Evolutionary conservation across 2,888 invertebrate genomes (phyloP).

Genomic region (Arge pagana): DNA sequence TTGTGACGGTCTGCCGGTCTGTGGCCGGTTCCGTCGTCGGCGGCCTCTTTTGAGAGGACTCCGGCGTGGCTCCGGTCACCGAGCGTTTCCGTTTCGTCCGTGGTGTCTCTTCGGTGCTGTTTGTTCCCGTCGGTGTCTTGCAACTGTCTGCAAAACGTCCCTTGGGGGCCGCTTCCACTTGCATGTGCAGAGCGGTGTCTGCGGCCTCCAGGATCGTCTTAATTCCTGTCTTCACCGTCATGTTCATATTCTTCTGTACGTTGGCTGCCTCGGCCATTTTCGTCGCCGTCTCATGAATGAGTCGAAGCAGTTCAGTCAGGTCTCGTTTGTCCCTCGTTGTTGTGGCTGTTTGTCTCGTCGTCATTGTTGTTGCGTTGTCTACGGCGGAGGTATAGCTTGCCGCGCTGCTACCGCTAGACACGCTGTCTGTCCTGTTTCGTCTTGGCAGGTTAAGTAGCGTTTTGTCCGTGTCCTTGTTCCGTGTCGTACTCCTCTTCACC

Average conservation of each 20-base stretch:
- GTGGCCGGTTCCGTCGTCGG: not conserved
- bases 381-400: slow-evolving; percentile 9
- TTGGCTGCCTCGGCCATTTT: slow-evolving; percentile 23
- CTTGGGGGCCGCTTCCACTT: not conserved
- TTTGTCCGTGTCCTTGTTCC: not conserved
- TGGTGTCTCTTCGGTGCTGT: slow-evolving; percentile 9
- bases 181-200: not conserved
- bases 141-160: not conserved
- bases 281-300: slow-evolving; percentile 21
- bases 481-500: too few species aligned
- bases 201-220: slow-evolving; percentile 19
- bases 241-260: slow-evolving; percentile 26
- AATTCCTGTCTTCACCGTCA: slow-evolving; percentile 19
- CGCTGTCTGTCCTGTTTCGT: slow-evolving; percentile 11
- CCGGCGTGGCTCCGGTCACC: slow-evolving; percentile 21
- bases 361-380: not conserved
- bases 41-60: not conserved
- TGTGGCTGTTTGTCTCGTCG: not conserved
- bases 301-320: slow-evolving; percentile 16
- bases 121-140: slow-evolving; percentile 1
- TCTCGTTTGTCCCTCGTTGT: not conserved
- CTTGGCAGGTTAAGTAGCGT: slow-evolving; percentile 11
- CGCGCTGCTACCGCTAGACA: slow-evolving; percentile 21
- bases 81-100: slow-evolving; percentile 15
- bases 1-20: too few species aligned